phyloP scores from a whole-genome alignment of 2,113 vertebrate genomes.

The Poeciliopsis occidentalis region DNA sequence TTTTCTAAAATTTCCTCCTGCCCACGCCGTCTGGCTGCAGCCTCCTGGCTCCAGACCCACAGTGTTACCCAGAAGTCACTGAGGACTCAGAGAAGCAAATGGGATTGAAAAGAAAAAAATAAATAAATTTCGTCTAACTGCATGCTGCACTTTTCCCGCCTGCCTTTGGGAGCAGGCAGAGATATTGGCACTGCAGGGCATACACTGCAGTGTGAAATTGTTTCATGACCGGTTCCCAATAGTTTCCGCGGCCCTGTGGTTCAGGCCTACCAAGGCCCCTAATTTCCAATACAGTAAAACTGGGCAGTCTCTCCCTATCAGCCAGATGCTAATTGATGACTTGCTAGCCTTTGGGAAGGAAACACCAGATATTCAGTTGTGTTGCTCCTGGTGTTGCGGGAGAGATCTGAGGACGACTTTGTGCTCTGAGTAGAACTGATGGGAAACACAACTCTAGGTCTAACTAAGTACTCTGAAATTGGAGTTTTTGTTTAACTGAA shows the following conservation, averaged over 20 bases:
- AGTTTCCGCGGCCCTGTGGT: slow-evolving; percentile 36
- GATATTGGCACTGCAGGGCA: slow-evolving; percentile 70
- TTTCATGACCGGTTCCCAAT: slow-evolving; percentile 65
- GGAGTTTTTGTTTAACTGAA: too few relatives aligned
- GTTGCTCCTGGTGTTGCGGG: background rate
- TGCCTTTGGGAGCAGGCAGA: slow-evolving; percentile 20
- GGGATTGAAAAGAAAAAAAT: slow-evolving; percentile 4
- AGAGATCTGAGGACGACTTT: background rate
- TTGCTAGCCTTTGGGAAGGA: background rate
- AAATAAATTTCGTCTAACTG: slow-evolving; percentile 51
- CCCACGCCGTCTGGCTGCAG: background rate
- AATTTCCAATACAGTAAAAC: background rate
- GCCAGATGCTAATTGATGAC: slow-evolving; percentile 8
- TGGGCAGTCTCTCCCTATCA: slow-evolving; percentile 9
- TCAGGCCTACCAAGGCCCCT: background rate
- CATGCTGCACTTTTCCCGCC: slow-evolving; percentile 29
- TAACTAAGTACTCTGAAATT: too few relatives aligned
- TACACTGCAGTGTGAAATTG: slow-evolving; percentile 75
- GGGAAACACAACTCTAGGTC: background rate
- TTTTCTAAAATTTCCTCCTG: too few relatives aligned
- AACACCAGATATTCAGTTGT: background rate
- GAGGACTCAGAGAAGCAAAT: slow-evolving; percentile 14
- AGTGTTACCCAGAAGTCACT: background rate
- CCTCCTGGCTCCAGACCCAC: slow-evolving; percentile 2
- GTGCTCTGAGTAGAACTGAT: background rate